Conservation (phyloP, 2,888 invertebrate species). For the Hybos culiciformis region DNA sequence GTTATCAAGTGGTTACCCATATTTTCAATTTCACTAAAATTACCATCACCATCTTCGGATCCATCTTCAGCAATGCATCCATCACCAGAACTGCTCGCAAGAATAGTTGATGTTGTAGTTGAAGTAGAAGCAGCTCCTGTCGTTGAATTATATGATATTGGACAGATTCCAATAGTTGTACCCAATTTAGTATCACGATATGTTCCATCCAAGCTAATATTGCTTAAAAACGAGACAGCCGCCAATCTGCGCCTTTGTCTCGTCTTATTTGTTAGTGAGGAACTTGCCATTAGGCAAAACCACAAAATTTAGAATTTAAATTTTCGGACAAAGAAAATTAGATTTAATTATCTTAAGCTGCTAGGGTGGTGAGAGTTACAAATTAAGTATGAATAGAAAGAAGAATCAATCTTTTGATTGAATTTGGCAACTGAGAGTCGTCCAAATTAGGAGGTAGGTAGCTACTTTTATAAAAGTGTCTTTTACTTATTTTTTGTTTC, state of each 20-base stretch:
- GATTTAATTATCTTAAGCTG: no score
- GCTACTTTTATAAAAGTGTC: no score
- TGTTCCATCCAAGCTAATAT: slow-evolving; percentile 88
- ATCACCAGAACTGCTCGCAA: slow-evolving; percentile 23
- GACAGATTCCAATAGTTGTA: slow-evolving; percentile 32
- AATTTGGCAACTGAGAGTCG: no score
- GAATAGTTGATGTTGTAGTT: slow-evolving; percentile 22
- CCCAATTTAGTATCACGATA: slow-evolving; percentile 57
- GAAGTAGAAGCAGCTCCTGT: slow-evolving; percentile 26
- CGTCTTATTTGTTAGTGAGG: slow-evolving; percentile 39
- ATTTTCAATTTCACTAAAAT: slow-evolving; percentile 37
- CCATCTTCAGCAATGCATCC: slow-evolving; percentile 25
- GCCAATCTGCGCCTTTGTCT: slow-evolving; percentile 76
- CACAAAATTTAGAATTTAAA: background rate
- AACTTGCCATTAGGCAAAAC: slow-evolving; percentile 36
- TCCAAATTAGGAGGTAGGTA: no score
- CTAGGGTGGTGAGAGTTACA: no score
- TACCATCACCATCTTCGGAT: slow-evolving; percentile 34
- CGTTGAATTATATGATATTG: slow-evolving; percentile 18
- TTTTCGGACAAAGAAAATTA: background rate
- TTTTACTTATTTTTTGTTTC: no score
- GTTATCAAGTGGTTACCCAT: slow-evolving; percentile 35
- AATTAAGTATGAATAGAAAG: no score
- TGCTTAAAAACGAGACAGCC: slow-evolving; percentile 86
- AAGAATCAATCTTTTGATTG: no score